Conservation (phyloP, 2,888 invertebrate genomes). For the Cerastis leucographa region DNA sequence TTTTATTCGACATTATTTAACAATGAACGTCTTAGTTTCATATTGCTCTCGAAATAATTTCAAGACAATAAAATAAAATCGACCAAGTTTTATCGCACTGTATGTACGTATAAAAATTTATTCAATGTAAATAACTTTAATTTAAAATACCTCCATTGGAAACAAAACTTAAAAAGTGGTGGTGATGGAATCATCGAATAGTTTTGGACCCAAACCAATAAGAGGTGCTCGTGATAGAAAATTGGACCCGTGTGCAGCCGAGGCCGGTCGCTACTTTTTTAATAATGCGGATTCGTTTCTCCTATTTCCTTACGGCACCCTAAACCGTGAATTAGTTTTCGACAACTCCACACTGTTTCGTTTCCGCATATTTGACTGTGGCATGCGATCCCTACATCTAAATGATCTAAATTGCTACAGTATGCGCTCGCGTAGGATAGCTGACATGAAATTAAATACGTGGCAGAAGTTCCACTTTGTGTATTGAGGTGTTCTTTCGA, state of each 20-base stretch:
- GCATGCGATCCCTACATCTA: slow-evolving; percentile 78
- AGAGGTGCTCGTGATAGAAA: neutral
- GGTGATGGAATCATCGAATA: no score
- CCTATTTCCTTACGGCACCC: slow-evolving; percentile 17
- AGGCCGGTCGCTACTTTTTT: neutral
- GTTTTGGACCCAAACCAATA: no score
- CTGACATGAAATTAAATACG: slow-evolving; percentile 14
- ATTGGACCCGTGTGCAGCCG: neutral
- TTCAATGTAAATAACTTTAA: no score
- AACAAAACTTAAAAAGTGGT: no score
- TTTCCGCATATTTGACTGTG: slow-evolving; percentile 85
- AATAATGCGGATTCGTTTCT: slow-evolving; percentile 3
- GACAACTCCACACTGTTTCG: slow-evolving; percentile 64
- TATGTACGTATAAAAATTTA: no score
- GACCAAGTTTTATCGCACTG: no score
- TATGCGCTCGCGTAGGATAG: slow-evolving; percentile 70
- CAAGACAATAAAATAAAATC: no score
- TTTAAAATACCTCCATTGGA: no score
- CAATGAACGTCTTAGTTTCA: no score
- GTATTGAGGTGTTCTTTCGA: neutral
- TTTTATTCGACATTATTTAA: no score
- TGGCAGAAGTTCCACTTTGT: slow-evolving; percentile 38
- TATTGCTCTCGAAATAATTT: no score
- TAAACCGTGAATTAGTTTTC: slow-evolving; percentile 57
- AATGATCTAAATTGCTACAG: slow-evolving; percentile 80